phyloP scores from a whole-genome alignment of 2,113 vertebrate genomes.

The Rhabdornis inornatus region DNA sequence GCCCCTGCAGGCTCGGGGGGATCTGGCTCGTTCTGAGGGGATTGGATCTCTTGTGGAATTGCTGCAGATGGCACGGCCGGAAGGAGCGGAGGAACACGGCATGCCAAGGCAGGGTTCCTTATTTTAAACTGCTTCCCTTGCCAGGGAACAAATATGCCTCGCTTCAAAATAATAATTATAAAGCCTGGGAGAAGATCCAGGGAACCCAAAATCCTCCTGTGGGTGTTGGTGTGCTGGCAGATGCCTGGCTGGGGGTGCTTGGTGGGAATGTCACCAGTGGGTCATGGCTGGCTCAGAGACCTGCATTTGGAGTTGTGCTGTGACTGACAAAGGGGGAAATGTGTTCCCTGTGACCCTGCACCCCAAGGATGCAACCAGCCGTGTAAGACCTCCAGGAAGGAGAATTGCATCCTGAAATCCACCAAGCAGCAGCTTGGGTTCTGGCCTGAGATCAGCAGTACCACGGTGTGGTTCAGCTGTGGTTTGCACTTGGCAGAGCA shows the following conservation, averaged over 20 bases:
- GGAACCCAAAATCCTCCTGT: not conserved
- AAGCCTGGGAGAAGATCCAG: constrained; percentile 11
- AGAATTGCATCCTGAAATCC: not conserved
- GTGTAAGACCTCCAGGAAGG: not conserved
- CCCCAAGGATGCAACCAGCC: not conserved
- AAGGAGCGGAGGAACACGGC: not conserved
- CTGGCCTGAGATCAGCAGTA: not conserved
- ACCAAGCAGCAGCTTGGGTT: not conserved
- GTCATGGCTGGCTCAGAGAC: not conserved
- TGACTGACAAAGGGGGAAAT: not conserved
- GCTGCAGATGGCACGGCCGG: constrained; percentile 34
- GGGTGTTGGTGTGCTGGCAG: not conserved
- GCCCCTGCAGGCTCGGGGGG: not conserved
- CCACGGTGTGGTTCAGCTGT: not conserved
- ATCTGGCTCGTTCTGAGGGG: not conserved
- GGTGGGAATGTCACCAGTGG: not conserved
- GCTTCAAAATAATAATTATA: not conserved
- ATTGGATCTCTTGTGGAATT: not conserved
- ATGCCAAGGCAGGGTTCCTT: constrained; percentile 30
- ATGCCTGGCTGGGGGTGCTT: not conserved
- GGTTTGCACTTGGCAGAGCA: not conserved
- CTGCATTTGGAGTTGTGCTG: not conserved
- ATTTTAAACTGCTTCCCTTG: not conserved
- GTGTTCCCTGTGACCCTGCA: not conserved
- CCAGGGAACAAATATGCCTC: constrained; percentile 46